Evolutionary conservation across 2,888 invertebrate genomes (phyloP).

Genomic region (Cactoblastis cactorum): DNA sequence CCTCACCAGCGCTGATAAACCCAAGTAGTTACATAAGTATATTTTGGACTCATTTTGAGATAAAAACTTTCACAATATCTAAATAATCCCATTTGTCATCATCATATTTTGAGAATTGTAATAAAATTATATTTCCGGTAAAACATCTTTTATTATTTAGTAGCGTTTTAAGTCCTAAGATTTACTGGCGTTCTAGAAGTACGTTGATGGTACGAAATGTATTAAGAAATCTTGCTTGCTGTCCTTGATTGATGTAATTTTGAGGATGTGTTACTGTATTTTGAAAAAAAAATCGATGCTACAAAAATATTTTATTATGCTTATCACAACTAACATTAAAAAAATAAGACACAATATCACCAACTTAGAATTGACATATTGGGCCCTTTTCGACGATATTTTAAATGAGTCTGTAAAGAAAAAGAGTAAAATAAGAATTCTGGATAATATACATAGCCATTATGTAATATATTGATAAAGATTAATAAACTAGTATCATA

Average conservation of each 20-base stretch:
- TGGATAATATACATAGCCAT: not conserved
- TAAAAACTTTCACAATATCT: slow-evolving; percentile 9
- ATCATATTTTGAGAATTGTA: slow-evolving; percentile 10
- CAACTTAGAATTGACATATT: slow-evolving; percentile 44
- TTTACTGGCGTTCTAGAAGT: no score
- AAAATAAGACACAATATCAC: not conserved
- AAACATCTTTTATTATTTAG: not conserved
- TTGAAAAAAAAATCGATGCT: no score
- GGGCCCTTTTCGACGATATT: slow-evolving; percentile 81
- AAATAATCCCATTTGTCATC: slow-evolving; percentile 2
- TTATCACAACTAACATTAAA: not conserved
- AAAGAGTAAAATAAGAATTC: slow-evolving; percentile 15
- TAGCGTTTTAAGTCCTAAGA: no score
- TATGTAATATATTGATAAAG: no score
- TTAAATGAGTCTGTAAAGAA: slow-evolving; percentile 83
- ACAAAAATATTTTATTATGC: no score
- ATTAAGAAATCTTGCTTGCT: no score
- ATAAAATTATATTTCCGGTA: slow-evolving; percentile 5
- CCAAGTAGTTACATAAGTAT: slow-evolving; percentile 34
- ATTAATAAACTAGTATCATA: no score
- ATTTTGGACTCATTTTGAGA: slow-evolving; percentile 14
- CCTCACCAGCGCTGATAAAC: slow-evolving; percentile 63
- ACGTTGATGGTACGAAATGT: no score
- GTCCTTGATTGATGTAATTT: no score
- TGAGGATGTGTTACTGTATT: no score